A percentile compares a stretch with the other conserved stretches of the same genome.
Conservation (phyloP, 1,140 invertebrate genomes). For the Drosophila leontia region DNA sequence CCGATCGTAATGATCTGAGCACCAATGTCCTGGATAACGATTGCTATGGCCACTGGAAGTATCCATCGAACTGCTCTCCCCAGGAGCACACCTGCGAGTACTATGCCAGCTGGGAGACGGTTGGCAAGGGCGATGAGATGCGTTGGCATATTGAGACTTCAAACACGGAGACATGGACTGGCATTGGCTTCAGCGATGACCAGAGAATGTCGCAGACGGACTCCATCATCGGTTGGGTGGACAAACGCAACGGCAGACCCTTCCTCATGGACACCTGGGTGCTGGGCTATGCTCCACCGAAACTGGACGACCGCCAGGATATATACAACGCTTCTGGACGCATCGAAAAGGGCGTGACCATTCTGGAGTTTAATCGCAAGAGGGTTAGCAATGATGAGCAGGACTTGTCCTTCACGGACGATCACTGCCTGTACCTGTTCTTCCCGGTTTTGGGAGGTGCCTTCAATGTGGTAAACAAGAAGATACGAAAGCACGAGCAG, state of each 20-base stretch:
- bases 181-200: conserved; percentile 95
- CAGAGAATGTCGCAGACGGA: conserved; percentile 89
- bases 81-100: conserved; percentile 92
- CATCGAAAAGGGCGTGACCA: conserved; percentile 91
- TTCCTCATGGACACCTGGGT: conserved; percentile 96
- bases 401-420: conserved; percentile 93
- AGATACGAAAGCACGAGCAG: conserved; percentile 92
- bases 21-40: conserved; percentile 85
- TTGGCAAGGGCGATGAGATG: conserved; percentile 91
- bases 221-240: conserved; percentile 94
- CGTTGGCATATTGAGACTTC: conserved; percentile 94
- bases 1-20: conserved; percentile 63
- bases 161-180: conserved; percentile 95
- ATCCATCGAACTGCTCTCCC: conserved; percentile 90
- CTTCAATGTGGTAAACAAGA: conserved; percentile 93
- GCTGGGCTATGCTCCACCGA: conserved; percentile 90
- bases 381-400: conserved; percentile 91
- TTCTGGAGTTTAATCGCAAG: conserved; percentile 92
- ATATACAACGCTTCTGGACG: conserved; percentile 89
- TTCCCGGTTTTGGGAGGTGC: conserved; percentile 94
- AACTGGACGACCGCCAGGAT: conserved; percentile 91
- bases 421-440: conserved; percentile 94
- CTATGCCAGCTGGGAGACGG: conserved; percentile 93
- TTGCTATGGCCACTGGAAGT: conserved; percentile 92
- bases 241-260: conserved; percentile 89